Base-by-base conservation (phyloP, 2,888 invertebrate genomes). In the Strigamia maritima region DNA sequence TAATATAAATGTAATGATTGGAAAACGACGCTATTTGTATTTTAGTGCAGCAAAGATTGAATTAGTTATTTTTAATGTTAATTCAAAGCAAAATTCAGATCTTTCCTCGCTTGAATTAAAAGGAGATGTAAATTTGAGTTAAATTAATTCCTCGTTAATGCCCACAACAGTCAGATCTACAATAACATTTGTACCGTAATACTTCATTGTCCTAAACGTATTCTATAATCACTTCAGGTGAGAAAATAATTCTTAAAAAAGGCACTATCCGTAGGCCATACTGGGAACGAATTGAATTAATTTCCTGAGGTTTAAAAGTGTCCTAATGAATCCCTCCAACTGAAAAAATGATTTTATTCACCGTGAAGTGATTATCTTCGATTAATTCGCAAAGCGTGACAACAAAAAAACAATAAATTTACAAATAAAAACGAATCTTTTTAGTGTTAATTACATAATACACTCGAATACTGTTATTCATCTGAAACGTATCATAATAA, bases 151-250 rank as follows among this genome's bases (percentile, higher is more conserved):
- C 2, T 44, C 14, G 14, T 54, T 70, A 70, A 70, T 70, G 70
- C 70, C 70, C 70, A 70, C 24, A 70, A 28, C 24, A 70, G 26
- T 28, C 70, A 70, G 28, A 70, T 70, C 26, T 70, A 24, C n/a
- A 70, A 19, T 22, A 54, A 22, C 54, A 54, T 54, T 70, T 26
- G 60, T 65, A 70, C 26, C 24, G 26, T 16, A 28, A 28, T 28
- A 26, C 28, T 70, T 70, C 70, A 70, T 70, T 70, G 70, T 70
- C 70, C 70, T 70, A 28, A 2, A 70, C 8, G 10, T 70, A 24
- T 70, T 28, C 8, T 19, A 16, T 70, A 70, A 70, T 70, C 70
- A 70, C 70, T 70, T 70, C 70, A 70, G 70, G 28, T 70, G 70
- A 70, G 26, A 70, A 70, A 70, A 70, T 28, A 70, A 24, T 28